Base-by-base conservation (phyloP, 2,797 vertebrate species). In the Denticeps clupeoides region DNA sequence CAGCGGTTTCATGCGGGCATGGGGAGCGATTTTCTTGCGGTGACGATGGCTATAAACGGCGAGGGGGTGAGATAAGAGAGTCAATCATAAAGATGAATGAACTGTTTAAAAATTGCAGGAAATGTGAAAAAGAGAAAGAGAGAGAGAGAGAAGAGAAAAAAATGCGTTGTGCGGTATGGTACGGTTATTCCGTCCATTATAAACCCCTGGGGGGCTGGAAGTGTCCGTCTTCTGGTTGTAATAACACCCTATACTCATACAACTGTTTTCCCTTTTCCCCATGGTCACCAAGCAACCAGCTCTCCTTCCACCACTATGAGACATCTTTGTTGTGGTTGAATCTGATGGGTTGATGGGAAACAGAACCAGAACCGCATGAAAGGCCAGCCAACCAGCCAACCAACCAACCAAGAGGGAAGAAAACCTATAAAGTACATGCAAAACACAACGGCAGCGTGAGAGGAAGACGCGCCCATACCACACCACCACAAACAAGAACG, bases 291-390 rank as follows among this genome's bases (percentile, higher is more conserved):
- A 63, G 68, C 64, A 68, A 76, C 65, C 59, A 9, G 53, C 57
- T 60, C 68, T 53, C 22, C 68, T 69, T 63, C 71, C 59, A 66
- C 73, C 73, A 60, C 48, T 67, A 69, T 55, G 68, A 59, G 63
- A 58, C 50, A 48, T 50, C 80, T 82, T 82, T 81, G 72, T 76
- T 81, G 82, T 81, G 82, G 81, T 81, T 70, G 66, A 67, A 77
- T 78, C 75, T 72, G 57, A 68, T 68, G 49, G 70, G 57, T 51
- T 78, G 79, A 84, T 80, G 77, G 71, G 72, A 82, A 82, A 76
- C 80, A 81, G 82, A 81, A 66, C 76, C 67, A 59, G 56, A 45
- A 55, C 73, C 60, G 64, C 78, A 77, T 79, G 62, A 82, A 76
- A 78, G 74, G 63, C 45, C 21, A 35, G 32, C 32, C 15, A 15